Percentiles rank a stretch among this genome's conserved stretches.
Conservation (phyloP, 2,888 invertebrate species). For the Azorinus chamasolen region DNA sequence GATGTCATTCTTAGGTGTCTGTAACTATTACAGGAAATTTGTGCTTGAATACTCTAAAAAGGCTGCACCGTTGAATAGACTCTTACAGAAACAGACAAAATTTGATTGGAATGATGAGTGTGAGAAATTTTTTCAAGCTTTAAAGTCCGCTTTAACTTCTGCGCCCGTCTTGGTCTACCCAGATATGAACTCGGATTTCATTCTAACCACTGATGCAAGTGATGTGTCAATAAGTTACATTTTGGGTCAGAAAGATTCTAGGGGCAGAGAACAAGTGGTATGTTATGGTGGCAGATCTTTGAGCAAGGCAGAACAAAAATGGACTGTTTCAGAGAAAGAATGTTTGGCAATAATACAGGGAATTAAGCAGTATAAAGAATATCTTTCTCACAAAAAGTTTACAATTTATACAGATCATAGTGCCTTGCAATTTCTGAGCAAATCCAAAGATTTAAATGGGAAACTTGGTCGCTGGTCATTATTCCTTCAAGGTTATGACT, state of each 20-base stretch:
- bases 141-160: slow-evolving; percentile 71
- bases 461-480: too few relatives aligned
- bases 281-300: slow-evolving; percentile 58
- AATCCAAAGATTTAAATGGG: too few relatives aligned
- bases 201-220: slow-evolving; percentile 54
- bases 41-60: slow-evolving; percentile 64
- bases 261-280: slow-evolving; percentile 54
- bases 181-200: slow-evolving; percentile 63
- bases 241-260: slow-evolving; percentile 54
- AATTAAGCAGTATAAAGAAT: slow-evolving; percentile 51
- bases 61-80: slow-evolving; percentile 76
- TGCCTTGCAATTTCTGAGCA: too few relatives aligned
- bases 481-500: too few relatives aligned
- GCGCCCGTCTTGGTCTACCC: slow-evolving; percentile 66
- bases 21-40: slow-evolving; percentile 83
- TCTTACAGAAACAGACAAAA: slow-evolving; percentile 73
- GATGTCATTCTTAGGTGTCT: slow-evolving; percentile 61
- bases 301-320: slow-evolving; percentile 38
- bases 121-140: slow-evolving; percentile 74
- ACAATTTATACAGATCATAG: slow-evolving; percentile 62
- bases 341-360: slow-evolving; percentile 48
- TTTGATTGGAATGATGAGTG: slow-evolving; percentile 77
- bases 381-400: slow-evolving; percentile 48
- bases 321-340: slow-evolving; percentile 50
- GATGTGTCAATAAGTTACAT: slow-evolving; percentile 58